Evolutionary conservation across 2,113 vertebrate genomes (phyloP), one percentile per base, ranked within the genome.

Genomic region (Cinclus mexicanus): DNA sequence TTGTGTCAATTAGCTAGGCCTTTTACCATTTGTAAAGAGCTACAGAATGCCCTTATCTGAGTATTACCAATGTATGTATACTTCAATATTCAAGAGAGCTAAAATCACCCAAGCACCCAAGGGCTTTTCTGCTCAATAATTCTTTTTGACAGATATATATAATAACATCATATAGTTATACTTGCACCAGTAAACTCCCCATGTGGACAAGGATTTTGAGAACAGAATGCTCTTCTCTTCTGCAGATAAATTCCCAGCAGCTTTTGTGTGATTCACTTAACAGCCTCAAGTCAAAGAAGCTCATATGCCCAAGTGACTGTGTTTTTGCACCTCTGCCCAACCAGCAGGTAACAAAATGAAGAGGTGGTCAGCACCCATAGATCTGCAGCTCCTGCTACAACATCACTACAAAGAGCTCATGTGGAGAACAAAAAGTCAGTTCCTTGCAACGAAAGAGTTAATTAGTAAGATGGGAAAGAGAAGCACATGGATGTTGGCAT

Each of bases 401-500:
- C 81, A 49, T 37, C 25, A 61, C 39, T 14, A 77, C 82, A 92
- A 93, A 89, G 57, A 46, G 29, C 91, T 87, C 3, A 2, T 71
- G 65, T 60, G 59, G 57, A 80, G 83, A 87, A 72, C 87, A 94
- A 84, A 33, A 95, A 92, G 89, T 79, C 79, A 94, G 71, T 16
- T 90, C 77, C 70, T 92, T 35, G 86, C 68, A 86, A 85, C 29
- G 49, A 91, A 79, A 52, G 77, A 85, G 90, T 88, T 93, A 90
- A 82, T 90, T 52, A 85, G 47, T 35, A 71, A 88, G 60, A 91
- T 6, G 19, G 80, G 71, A 90, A 94, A 90, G 57, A 74, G 74
- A 79, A 91, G 74, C 77, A 87, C 49, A 47, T 53, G 83, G 70
- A 92, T 83, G 46, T 33, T 93, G 94, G 94, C 87, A 95, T 91